Conservation (phyloP, 2,113 vertebrate species). For the Hyperoodon ampullatus region DNA sequence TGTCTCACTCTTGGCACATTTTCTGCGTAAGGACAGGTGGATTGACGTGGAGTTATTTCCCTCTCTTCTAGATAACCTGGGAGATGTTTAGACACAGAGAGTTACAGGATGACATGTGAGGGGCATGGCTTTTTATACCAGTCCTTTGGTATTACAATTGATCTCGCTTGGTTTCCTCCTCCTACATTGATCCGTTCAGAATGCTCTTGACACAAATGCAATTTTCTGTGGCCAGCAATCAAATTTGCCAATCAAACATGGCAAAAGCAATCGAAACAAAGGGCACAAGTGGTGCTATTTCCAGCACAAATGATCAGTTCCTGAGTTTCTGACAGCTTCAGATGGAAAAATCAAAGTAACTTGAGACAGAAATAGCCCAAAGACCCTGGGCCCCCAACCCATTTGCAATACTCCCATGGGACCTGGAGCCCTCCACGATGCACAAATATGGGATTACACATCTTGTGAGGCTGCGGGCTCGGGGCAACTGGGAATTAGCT, state of each 20-base stretch:
- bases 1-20: background rate
- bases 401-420: conserved; percentile 46
- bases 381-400: conserved; percentile 15
- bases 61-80: background rate
- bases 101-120: conserved; percentile 16
- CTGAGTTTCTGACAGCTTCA: conserved; percentile 72
- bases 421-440: background rate
- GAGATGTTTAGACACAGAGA: background rate
- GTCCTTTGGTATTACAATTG: conserved; percentile 73
- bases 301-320: conserved; percentile 74
- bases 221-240: conserved; percentile 77
- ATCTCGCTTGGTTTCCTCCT: conserved; percentile 73
- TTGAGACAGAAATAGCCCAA: conserved; percentile 59
- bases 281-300: conserved; percentile 74
- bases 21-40: background rate
- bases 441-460: conserved; percentile 9
- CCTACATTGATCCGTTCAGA: conserved; percentile 75
- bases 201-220: conserved; percentile 76
- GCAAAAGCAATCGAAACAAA: conserved; percentile 71
- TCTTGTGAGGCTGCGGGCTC: background rate
- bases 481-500: background rate
- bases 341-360: conserved; percentile 71
- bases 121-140: conserved; percentile 30
- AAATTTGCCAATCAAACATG: conserved; percentile 73
- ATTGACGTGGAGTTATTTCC: background rate